phyloP scores from a whole-genome alignment of 1,140 invertebrate species.

The Psix sp. region DNA sequence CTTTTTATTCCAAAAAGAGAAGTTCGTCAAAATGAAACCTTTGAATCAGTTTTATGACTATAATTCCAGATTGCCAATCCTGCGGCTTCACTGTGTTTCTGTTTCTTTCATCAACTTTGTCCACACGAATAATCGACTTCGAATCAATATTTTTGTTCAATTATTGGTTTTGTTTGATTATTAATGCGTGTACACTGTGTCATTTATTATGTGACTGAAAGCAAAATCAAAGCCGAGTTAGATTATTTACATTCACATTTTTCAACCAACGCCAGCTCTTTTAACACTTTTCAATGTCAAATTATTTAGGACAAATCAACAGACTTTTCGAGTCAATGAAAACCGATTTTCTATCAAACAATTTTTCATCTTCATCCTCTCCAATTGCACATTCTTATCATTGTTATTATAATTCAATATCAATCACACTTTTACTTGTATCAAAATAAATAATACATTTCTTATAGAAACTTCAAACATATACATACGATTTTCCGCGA shows the following conservation, averaged over 20 bases:
- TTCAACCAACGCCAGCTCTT: conserved; percentile 10
- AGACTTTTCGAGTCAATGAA: no score
- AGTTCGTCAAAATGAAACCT: conserved; percentile 16
- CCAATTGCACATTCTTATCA: no score
- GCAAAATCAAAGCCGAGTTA: background rate
- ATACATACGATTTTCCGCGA: no score
- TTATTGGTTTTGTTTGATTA: no score
- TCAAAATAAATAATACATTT: background rate
- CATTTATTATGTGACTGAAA: background rate
- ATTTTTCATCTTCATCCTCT: background rate
- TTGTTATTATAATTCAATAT: background rate
- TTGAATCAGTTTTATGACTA: background rate
- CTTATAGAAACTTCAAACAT: no score
- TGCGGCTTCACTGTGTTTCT: no score
- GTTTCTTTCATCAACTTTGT: background rate
- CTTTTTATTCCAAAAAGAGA: conserved; percentile 41
- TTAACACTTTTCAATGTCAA: conserved; percentile 41
- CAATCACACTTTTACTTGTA: background rate
- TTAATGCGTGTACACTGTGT: no score
- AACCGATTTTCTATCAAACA: no score
- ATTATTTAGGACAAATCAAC: conserved; percentile 25
- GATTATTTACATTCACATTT: background rate
- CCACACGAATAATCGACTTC: background rate
- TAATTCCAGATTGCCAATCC: background rate
- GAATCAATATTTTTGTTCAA: no score